phyloP scores from a whole-genome alignment of 2,888 invertebrate species.

The Eupithecia subfuscata region DNA sequence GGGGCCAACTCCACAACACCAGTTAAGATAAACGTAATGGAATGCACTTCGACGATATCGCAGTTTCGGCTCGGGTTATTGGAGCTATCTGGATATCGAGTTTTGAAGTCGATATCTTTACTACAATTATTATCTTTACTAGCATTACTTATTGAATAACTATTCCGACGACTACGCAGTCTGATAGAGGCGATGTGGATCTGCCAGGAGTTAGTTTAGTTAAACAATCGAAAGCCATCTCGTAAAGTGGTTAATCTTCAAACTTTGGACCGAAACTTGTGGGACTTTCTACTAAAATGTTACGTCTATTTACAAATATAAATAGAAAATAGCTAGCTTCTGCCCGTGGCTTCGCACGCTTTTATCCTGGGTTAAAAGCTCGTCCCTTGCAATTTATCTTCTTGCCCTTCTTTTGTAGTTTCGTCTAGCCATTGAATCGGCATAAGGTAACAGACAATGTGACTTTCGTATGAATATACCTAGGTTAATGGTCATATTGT shows the following conservation, averaged over 20 bases:
- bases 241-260: background rate
- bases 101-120: conserved; percentile 15
- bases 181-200: background rate
- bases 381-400: background rate
- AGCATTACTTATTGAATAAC: conserved; percentile 6
- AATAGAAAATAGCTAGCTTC: background rate
- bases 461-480: too few relatives aligned
- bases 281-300: background rate
- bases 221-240: background rate
- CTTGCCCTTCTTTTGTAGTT: too few relatives aligned
- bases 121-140: conserved; percentile 2
- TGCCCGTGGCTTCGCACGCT: background rate
- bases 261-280: background rate
- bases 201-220: background rate
- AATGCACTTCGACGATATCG: conserved; percentile 30
- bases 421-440: too few relatives aligned
- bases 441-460: background rate
- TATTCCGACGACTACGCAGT: background rate
- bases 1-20: conserved; percentile 34
- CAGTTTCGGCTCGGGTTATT: conserved; percentile 13
- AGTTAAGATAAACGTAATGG: conserved; percentile 41
- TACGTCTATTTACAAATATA: background rate
- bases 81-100: conserved; percentile 19
- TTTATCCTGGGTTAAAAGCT: background rate
- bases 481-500: background rate